These are phyloP conservation scores for Aspiorhynchus laticeps DNA, from an alignment of 2,113 vertebrate genomes.

Conservation along the genomic window DNA sequence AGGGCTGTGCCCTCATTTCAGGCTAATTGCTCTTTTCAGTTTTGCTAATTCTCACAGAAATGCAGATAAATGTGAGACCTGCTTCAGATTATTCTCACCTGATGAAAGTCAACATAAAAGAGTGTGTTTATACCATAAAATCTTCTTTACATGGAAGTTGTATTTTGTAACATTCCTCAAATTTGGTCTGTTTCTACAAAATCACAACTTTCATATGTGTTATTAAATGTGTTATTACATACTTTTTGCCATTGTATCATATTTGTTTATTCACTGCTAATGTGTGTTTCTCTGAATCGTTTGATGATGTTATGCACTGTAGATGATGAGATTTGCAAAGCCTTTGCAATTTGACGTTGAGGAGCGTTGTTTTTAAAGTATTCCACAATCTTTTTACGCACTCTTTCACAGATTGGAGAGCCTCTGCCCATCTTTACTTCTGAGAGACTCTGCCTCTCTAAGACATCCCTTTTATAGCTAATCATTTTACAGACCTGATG, in stretches of 20 bases:
- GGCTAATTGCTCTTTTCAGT: slow-evolving; percentile 46
- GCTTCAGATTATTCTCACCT: not conserved
- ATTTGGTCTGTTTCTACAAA: not conserved
- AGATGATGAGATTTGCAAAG: too few relatives aligned
- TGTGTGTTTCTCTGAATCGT: too few relatives aligned
- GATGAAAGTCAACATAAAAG: not conserved
- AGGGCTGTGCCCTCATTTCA: slow-evolving; percentile 36
- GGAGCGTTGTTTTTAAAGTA: too few relatives aligned
- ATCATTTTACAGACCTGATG: too few relatives aligned
- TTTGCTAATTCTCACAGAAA: slow-evolving; percentile 15
- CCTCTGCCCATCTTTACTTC: too few relatives aligned
- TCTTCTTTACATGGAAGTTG: not conserved
- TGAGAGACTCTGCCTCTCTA: too few relatives aligned
- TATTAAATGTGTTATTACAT: not conserved
- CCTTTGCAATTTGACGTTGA: too few relatives aligned
- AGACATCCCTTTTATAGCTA: too few relatives aligned
- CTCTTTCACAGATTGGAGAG: too few relatives aligned
- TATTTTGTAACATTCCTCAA: not conserved
- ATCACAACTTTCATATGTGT: not conserved
- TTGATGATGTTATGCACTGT: too few relatives aligned
- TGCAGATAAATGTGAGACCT: not conserved
- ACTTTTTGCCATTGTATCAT: not conserved
- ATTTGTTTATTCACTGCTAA: not conserved
- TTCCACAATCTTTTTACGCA: too few relatives aligned
- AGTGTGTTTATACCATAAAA: slow-evolving; percentile 15